These are phyloP conservation scores for Gila robusta DNA, from an alignment of 2,797 vertebrate species.

Conservation along the genomic window DNA sequence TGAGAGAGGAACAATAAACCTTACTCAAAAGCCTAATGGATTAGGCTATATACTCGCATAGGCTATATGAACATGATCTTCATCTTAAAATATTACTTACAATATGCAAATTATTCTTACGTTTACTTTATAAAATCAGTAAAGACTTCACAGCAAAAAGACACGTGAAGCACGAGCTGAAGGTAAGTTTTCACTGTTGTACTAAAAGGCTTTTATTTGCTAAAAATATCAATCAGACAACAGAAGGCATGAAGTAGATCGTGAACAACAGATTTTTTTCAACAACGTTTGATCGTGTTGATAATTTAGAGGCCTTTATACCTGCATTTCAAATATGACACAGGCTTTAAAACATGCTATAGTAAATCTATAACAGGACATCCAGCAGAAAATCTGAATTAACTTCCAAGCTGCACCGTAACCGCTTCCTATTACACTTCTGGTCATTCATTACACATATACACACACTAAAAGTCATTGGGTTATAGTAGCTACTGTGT, in stretches of 20 bases:
- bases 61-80: not conserved
- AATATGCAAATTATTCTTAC: not conserved
- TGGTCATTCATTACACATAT: not conserved
- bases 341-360: not conserved
- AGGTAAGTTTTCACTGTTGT: too few relatives aligned
- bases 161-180: not conserved
- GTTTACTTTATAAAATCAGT: not conserved
- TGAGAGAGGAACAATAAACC: not conserved
- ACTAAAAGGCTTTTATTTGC: not conserved
- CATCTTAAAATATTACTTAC: not conserved
- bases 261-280: not conserved
- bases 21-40: not conserved
- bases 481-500: not conserved
- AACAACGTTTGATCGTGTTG: not conserved
- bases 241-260: not conserved
- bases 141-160: not conserved
- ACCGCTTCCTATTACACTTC: not conserved
- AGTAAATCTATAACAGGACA: not conserved
- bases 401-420: not conserved
- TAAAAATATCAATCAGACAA: not conserved
- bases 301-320: not conserved
- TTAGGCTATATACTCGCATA: not conserved
- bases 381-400: not conserved
- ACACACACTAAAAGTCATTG: not conserved
- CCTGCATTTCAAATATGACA: not conserved